A percentile compares a stretch with the other conserved stretches of the same genome.
These are phyloP conservation scores for Pardalotus punctatus DNA, from an alignment of 2,113 vertebrate species.

Conservation along the genomic window DNA sequence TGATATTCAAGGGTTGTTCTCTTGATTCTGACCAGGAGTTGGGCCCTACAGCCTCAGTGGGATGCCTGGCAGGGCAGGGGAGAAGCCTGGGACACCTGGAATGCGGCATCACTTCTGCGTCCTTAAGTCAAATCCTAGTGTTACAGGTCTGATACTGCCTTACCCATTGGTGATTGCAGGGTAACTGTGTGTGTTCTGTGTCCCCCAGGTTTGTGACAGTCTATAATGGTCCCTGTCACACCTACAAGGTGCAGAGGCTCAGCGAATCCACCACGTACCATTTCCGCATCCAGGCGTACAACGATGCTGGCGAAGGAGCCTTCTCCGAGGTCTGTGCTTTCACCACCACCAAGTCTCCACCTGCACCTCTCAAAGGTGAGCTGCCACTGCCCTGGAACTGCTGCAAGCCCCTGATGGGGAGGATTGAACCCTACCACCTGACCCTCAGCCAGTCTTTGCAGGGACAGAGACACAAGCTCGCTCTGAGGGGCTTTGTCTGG, in stretches of 20 bases:
- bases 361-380: constrained; percentile 79
- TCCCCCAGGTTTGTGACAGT: constrained; percentile 74
- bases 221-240: constrained; percentile 78
- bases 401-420: fast-evolving
- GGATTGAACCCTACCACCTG: fast-evolving
- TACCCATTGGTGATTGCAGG: fast-evolving
- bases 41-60: background rate
- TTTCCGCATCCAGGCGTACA: constrained; percentile 81
- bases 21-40: background rate
- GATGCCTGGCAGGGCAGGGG: background rate
- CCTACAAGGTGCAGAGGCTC: constrained; percentile 79
- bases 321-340: constrained; percentile 78
- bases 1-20: background rate
- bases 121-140: fast-evolving
- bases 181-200: no score
- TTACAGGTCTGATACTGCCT: fast-evolving
- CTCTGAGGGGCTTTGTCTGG: background rate
- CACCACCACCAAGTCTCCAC: constrained; percentile 79
- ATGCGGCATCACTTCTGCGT: background rate
- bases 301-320: constrained; percentile 75
- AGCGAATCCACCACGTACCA: constrained; percentile 77
- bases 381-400: background rate
- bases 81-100: fast-evolving
- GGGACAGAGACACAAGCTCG: background rate
- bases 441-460: background rate